A percentile compares a stretch with the other conserved stretches of the same genome.
phyloP scores from a whole-genome alignment of 2,113 vertebrate genomes.

The Gobio gobio region DNA sequence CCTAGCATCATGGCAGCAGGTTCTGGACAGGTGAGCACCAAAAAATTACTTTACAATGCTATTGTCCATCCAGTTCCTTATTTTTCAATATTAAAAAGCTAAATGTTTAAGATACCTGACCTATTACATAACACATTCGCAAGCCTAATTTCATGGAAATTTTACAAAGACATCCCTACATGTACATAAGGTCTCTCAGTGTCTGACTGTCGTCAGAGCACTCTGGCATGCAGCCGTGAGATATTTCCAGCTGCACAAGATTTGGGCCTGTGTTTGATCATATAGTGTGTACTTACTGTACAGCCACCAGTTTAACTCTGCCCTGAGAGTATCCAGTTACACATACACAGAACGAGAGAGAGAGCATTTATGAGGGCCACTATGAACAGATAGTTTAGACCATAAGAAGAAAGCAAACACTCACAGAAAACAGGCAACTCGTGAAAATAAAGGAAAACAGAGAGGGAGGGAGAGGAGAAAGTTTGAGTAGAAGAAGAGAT shows the following conservation, averaged over 20 bases:
- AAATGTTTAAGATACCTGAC: background rate
- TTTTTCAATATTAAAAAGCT: background rate
- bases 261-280: slow-evolving; percentile 17
- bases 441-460: slow-evolving; percentile 13
- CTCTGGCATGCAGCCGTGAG: background rate
- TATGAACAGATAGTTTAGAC: background rate
- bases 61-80: background rate
- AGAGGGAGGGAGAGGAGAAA: slow-evolving; percentile 34
- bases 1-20: background rate
- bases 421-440: slow-evolving; percentile 32
- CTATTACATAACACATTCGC: slow-evolving; percentile 1
- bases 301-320: slow-evolving; percentile 50
- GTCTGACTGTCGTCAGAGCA: background rate
- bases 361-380: background rate
- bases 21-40: background rate
- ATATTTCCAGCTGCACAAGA: slow-evolving; percentile 30
- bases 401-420: slow-evolving; percentile 37
- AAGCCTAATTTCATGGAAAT: slow-evolving; percentile 6
- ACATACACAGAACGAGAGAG: slow-evolving; percentile 49
- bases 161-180: slow-evolving; percentile 1
- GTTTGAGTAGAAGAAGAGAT: slow-evolving; percentile 30
- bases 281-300: slow-evolving; percentile 9
- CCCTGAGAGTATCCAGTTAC: slow-evolving; percentile 71
- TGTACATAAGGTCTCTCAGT: background rate
- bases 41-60: background rate